Conservation (phyloP, 2,888 invertebrate genomes). For the Sphaeridia pumilis region DNA sequence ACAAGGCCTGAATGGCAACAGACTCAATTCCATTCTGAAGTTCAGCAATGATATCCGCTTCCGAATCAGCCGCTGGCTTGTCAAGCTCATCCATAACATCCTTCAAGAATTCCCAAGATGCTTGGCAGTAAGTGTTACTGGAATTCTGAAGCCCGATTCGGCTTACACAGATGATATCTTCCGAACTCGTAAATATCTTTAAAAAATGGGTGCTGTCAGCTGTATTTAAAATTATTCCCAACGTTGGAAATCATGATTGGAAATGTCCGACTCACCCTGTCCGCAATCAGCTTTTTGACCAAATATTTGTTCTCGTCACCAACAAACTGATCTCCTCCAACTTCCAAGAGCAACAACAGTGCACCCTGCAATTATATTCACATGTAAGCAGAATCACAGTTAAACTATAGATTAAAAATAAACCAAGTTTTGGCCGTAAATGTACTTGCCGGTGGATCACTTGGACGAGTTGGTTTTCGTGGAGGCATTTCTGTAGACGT, state of each 20-base stretch:
- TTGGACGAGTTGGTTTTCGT: too few species aligned
- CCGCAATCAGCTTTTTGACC: slow-evolving; percentile 1
- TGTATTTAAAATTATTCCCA: neutral
- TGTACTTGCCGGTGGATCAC: too few species aligned
- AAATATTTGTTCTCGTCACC: slow-evolving; percentile 1
- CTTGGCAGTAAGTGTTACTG: slow-evolving; percentile 8
- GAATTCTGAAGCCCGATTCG: slow-evolving; percentile 16
- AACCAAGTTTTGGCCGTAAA: too few species aligned
- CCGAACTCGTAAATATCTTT: slow-evolving; percentile 26
- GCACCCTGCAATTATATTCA: slow-evolving; percentile 7
- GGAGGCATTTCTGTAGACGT: too few species aligned
- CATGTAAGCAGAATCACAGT: too few species aligned
- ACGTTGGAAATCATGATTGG: neutral
- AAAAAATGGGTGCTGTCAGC: slow-evolving; percentile 1
- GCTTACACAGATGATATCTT: slow-evolving; percentile 16
- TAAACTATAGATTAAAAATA: too few species aligned
- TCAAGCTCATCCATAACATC: slow-evolving; percentile 1
- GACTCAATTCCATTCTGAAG: slow-evolving; percentile 14
- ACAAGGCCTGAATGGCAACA: slow-evolving; percentile 12
- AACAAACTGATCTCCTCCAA: neutral
- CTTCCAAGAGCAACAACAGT: slow-evolving; percentile 8
- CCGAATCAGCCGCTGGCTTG: slow-evolving; percentile 1
- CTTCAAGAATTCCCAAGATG: slow-evolving; percentile 18
- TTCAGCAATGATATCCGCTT: neutral
- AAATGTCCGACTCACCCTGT: slow-evolving; percentile 4